A percentile compares a stretch with the other conserved stretches of the same genome.
These are phyloP conservation scores for Zingel zingel DNA, from an alignment of 2,113 vertebrate species.

Conservation along the genomic window DNA sequence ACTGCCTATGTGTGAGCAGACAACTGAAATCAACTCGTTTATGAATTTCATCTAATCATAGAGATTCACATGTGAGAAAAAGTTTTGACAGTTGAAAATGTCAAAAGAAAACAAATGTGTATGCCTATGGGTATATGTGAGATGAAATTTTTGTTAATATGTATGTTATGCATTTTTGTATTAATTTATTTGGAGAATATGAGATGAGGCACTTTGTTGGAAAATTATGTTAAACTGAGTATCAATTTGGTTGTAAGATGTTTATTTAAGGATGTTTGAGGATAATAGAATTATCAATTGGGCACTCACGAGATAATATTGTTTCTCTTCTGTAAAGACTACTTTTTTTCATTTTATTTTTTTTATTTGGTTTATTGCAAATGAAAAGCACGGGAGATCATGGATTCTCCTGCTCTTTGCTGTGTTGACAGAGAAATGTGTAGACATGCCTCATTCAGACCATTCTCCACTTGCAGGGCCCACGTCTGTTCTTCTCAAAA, in stretches of 20 bases:
- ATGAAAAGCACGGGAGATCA: constrained; percentile 22
- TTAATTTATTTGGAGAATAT: constrained; percentile 83
- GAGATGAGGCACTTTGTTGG: constrained; percentile 79
- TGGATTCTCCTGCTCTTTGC: neutral
- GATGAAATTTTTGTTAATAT: constrained; percentile 73
- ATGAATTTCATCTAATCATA: constrained; percentile 41
- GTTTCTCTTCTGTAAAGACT: constrained; percentile 14
- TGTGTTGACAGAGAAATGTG: neutral
- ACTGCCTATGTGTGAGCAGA: constrained; percentile 12
- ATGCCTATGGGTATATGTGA: constrained; percentile 42
- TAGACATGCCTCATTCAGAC: neutral
- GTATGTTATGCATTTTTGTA: constrained; percentile 68
- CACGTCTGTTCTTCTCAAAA: neutral
- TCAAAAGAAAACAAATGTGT: constrained; percentile 6
- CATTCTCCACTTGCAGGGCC: neutral
- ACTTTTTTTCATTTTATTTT: neutral
- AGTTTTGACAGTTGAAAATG: neutral
- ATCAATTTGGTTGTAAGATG: constrained; percentile 31
- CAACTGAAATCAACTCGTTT: neutral
- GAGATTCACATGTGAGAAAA: constrained; percentile 13
- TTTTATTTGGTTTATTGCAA: constrained; percentile 1
- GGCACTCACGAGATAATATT: neutral
- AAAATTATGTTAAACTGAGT: constrained; percentile 53
- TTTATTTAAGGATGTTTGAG: constrained; percentile 25
- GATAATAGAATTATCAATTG: neutral